Conservation (phyloP, 2,797 vertebrate species). For the Cossypha heuglini region DNA sequence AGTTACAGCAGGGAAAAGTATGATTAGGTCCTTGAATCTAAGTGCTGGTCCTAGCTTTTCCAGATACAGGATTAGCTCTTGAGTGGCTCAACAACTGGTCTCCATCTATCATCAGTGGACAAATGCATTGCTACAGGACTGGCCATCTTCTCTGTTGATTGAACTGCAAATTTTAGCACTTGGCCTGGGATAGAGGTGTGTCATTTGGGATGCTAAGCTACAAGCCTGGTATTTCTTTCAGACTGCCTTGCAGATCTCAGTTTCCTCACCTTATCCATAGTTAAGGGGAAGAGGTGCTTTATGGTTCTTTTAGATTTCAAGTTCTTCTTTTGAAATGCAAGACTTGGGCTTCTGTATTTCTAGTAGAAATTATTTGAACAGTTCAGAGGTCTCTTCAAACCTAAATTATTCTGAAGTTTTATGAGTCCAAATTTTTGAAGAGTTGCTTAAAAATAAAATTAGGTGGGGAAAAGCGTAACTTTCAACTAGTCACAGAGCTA, state of each 20-base stretch:
- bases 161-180: neutral
- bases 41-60: neutral
- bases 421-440: constrained; percentile 45
- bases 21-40: constrained; percentile 4
- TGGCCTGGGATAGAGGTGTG: neutral
- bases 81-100: neutral
- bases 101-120: neutral
- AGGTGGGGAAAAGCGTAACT: neutral
- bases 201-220: neutral
- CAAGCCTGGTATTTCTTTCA: neutral
- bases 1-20: neutral
- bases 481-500: constrained; percentile 44
- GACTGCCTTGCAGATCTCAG: neutral
- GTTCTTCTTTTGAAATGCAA: neutral
- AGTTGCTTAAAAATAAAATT: constrained; percentile 53
- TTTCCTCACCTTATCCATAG: neutral
- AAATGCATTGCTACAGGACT: neutral
- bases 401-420: constrained; percentile 40
- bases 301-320: constrained; percentile 4
- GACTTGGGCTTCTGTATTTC: neutral
- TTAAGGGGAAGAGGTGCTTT: neutral
- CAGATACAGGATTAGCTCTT: neutral
- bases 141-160: neutral
- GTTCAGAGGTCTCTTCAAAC: constrained; percentile 25
- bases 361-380: constrained; percentile 31